Conservation (phyloP, 1,140 invertebrate genomes). For the Drosophila athabasca region DNA sequence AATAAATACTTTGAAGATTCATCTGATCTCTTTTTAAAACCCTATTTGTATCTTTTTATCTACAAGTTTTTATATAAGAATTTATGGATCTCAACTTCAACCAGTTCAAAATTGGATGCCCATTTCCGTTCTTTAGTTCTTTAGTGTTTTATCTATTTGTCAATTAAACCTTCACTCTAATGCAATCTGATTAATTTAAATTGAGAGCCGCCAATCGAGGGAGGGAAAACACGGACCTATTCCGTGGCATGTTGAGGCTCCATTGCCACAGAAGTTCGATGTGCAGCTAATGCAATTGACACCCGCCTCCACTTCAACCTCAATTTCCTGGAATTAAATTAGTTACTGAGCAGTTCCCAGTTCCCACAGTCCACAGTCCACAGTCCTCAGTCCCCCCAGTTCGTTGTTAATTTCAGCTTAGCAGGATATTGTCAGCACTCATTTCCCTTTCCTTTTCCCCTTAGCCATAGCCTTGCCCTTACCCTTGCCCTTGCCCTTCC, state of each 20-base stretch:
- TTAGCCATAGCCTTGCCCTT: neutral
- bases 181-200: neutral
- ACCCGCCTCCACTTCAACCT: slow-evolving; percentile 51
- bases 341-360: slow-evolving; percentile 14
- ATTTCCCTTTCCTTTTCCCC: slow-evolving; percentile 18
- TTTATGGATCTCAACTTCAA: too few species aligned
- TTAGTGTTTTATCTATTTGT: too few species aligned
- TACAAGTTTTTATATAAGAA: too few species aligned
- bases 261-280: slow-evolving; percentile 23
- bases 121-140: too few species aligned
- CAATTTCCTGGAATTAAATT: slow-evolving; percentile 75
- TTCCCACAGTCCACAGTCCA: neutral
- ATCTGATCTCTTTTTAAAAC: too few species aligned
- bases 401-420: slow-evolving; percentile 64
- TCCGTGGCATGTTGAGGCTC: slow-evolving; percentile 4
- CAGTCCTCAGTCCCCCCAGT: neutral
- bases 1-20: too few species aligned
- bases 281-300: slow-evolving; percentile 37
- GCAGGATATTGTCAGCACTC: slow-evolving; percentile 74
- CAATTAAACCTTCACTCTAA: neutral
- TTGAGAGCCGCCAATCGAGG: too few species aligned
- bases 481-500: neutral
- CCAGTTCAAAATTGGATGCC: too few species aligned
- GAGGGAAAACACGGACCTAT: too few species aligned
- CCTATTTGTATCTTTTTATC: too few species aligned